A percentile compares a stretch with the other conserved stretches of the same genome.
These are phyloP conservation scores for Mechanitis messenoides DNA, from an alignment of 2,888 invertebrate species.

Conservation along the genomic window DNA sequence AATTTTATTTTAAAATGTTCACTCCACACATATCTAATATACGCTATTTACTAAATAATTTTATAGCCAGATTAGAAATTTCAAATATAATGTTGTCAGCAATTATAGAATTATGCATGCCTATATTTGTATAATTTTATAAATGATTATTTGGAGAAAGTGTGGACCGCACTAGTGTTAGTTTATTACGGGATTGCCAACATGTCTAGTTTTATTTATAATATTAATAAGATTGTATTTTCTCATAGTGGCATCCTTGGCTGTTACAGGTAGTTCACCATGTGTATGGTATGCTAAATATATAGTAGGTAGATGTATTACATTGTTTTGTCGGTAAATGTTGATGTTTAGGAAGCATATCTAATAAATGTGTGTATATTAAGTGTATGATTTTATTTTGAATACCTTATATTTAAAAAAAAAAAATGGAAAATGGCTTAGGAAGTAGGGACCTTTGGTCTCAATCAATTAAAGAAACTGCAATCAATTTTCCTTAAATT, in stretches of 20 bases:
- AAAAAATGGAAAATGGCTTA: no score
- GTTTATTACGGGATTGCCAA: slow-evolving; percentile 10
- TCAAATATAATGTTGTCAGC: not conserved
- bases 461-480: no score
- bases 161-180: slow-evolving; percentile 1
- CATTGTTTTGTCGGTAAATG: slow-evolving; percentile 64
- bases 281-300: slow-evolving; percentile 18
- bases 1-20: not conserved
- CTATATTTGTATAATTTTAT: not conserved
- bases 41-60: not conserved
- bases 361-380: slow-evolving; percentile 76
- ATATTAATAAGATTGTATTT: slow-evolving; percentile 1
- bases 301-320: slow-evolving; percentile 41
- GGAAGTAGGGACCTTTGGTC: no score
- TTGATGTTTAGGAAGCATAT: slow-evolving; percentile 72
- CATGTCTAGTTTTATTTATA: slow-evolving; percentile 2
- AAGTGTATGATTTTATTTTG: slow-evolving; percentile 38
- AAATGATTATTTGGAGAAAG: not conserved
- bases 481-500: no score
- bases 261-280: slow-evolving; percentile 23
- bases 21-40: not conserved
- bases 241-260: slow-evolving; percentile 13
- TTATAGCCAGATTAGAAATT: not conserved
- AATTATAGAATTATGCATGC: no score
- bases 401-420: not conserved